Evolutionary conservation across 2,888 invertebrate species (phyloP), one percentile per base, ranked within the genome.

Genomic region (Philereme transversata): DNA sequence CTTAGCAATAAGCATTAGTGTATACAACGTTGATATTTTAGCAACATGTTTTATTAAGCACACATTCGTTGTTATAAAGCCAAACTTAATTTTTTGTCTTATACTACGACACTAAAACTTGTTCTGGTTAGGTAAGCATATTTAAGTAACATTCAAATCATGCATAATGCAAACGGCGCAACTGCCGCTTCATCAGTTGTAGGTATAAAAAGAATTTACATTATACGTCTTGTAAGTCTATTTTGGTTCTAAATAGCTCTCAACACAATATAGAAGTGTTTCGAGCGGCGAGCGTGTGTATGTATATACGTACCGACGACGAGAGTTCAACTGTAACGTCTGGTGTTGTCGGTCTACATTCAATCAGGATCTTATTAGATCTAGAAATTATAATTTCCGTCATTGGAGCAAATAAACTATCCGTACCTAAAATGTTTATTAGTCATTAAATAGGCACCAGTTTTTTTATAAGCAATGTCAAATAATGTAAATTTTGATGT

Each of bases 271-370:
- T 40, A 6, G 48, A 51, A 35, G 36, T 47, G 5, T 48, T 41
- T 48, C n/a, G 44, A 40, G 47, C 10, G 44, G 38, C 67, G 54
- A 44, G 44, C 41, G 54, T 57, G 64, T 50, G 62, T 60, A 22
- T 57, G 58, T 48, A 88, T 48, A 88, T 90, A 92, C 91, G 76
- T 91, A 92, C 91, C 89, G 74, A 69, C 61, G 68, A 69, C 61
- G 68, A 69, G 67, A 92, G 78, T 62, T 72, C 75, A 62, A 92
- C 84, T 70, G 83, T 73, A 71, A 88, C 78, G 66, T 91, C 90
- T 66, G 92, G 90, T 73, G 85, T 86, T 48, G 88, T 86, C 51
- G 92, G 92, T 82, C 84, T 90, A 90, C 92, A 92, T 80, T 84
- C 87, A 69, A 90, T 84, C 65, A 90, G 73, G 67, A 87, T 79